Conservation (phyloP, 2,113 vertebrate species). For the Amblyornis subalaris region DNA sequence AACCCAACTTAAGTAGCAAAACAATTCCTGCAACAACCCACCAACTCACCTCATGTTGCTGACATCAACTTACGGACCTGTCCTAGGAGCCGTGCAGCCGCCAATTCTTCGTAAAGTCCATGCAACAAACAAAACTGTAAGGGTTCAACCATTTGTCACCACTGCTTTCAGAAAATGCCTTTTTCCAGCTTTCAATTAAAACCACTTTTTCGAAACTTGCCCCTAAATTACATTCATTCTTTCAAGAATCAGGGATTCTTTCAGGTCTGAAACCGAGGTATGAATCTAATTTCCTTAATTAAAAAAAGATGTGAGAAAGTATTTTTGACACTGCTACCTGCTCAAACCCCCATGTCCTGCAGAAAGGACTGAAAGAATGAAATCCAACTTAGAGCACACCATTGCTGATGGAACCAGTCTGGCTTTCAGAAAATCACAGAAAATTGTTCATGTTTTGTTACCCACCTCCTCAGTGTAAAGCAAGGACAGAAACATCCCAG, state of each 20-base stretch:
- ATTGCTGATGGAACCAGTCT: not conserved
- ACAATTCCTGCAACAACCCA: not conserved
- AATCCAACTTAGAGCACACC: not conserved
- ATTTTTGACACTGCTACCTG: not conserved
- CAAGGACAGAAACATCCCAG: not conserved
- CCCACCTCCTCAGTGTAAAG: not conserved
- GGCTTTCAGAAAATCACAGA: not conserved
- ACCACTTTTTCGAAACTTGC: not conserved
- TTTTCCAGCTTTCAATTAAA: not conserved
- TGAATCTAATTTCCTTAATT: not conserved
- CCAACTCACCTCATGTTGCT: constrained; percentile 50
- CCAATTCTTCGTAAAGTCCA: constrained; percentile 33
- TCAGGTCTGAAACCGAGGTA: not conserved
- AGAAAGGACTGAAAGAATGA: not conserved
- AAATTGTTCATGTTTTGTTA: not conserved
- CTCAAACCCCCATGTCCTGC: not conserved
- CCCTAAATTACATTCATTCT: not conserved
- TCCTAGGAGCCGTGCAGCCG: not conserved
- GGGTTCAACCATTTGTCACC: not conserved
- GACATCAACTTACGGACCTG: not conserved
- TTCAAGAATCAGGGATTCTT: not conserved
- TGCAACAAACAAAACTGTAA: not conserved
- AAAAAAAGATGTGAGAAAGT: not conserved
- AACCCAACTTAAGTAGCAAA: not conserved
- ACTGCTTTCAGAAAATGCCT: not conserved